Evolutionary conservation across 2,888 invertebrate species (phyloP), one percentile per base, ranked within the genome.

Genomic region (Myopa testacea): DNA sequence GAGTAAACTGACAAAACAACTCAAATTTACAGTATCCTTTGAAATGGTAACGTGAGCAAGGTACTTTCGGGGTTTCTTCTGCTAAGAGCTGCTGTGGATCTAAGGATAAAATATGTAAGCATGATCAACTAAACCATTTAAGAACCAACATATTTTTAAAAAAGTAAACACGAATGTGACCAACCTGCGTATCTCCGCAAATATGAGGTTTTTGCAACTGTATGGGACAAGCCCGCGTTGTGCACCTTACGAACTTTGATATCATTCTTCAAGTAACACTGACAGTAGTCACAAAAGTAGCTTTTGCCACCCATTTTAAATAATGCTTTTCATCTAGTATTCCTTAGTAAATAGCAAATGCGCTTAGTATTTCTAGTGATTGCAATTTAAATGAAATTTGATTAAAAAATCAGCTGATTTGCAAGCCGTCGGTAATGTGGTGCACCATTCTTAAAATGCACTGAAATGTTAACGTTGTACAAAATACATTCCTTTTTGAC

Each of bases 281-380:
- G 81, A 71, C 89, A 89, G 77, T 89, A 89, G 79, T 89, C 88
- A 76, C 89, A 89, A 75, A 84, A 88, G 83, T 88, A 89, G 80
- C 87, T 89, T 82, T 85, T 88, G 1, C 87, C 87, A 4, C 88
- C 88, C 88, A 88, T 80, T 77, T 4, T 40, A 14, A 71, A 45
- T 10, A 8, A 45, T 45, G 45, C 45, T 45, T 26, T 26, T 26
- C 26, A 26, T 26, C 26, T 26, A 26, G 1, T 26, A 26, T 1
- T 26, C 26, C 26, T 26, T 26, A 26, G 26, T 26, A 26, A 26
- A 26, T 26, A 26, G 26, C 26, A 26, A 26, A 26, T 26, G 26
- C 26, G 26, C 26, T 26, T 26, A 26, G 26, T 26, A 26, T 26
- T 26, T 26, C 26, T 26, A 26, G 26, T 26, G 2, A 1, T 26